These are phyloP conservation scores for Drymodes brunneopygia DNA, from an alignment of 2,113 vertebrate genomes.

Conservation along the genomic window DNA sequence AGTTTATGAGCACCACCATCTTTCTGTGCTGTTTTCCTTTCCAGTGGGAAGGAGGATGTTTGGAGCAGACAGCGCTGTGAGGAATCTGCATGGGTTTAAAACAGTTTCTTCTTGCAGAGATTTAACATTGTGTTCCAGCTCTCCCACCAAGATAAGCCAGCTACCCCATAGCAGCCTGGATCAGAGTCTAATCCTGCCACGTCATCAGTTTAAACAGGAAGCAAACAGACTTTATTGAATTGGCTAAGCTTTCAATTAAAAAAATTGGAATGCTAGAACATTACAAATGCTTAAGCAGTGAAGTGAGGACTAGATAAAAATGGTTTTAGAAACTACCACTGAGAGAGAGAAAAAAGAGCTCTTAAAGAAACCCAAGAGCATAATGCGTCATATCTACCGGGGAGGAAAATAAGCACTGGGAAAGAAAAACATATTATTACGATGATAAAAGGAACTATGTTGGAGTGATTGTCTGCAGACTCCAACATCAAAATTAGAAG, in stretches of 20 bases:
- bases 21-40: not conserved
- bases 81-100: not conserved
- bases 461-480: not conserved
- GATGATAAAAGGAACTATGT: not conserved
- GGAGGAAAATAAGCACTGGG: not conserved
- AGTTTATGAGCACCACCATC: not conserved
- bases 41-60: not conserved
- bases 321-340: not conserved
- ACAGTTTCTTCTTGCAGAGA: not conserved
- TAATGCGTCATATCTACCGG: not conserved
- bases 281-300: constrained; percentile 13
- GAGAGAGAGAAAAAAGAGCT: not conserved
- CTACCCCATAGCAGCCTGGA: not conserved
- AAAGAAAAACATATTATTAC: constrained; percentile 20
- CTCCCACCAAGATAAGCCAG: constrained; percentile 12
- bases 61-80: not conserved
- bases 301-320: constrained; percentile 22
- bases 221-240: not conserved
- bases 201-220: not conserved
- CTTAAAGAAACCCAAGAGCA: not conserved
- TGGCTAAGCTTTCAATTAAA: constrained; percentile 26
- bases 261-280: constrained; percentile 1
- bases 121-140: not conserved
- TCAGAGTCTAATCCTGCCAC: constrained; percentile 28
- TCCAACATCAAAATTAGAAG: constrained; percentile 21